These are phyloP conservation scores for Chloroceryle aenea DNA, from an alignment of 2,113 vertebrate species.

Conservation along the genomic window DNA sequence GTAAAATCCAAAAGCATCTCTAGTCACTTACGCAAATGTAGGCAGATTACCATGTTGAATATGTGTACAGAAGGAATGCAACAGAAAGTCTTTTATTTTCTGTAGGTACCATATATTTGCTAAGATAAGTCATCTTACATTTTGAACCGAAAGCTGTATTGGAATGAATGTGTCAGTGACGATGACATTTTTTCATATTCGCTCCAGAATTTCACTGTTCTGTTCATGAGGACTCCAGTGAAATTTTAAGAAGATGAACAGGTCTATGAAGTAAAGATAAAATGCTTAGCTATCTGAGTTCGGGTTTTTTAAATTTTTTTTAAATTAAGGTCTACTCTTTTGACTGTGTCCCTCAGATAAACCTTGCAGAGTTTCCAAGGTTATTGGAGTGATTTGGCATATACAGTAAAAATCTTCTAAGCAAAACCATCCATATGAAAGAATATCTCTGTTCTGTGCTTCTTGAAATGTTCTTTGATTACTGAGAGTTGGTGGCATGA, in stretches of 20 bases:
- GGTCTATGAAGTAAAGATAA: not conserved
- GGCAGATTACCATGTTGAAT: not conserved
- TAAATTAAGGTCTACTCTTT: not conserved
- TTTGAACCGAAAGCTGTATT: not conserved
- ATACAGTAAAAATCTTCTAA: slow-evolving; percentile 20
- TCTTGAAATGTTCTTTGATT: not conserved
- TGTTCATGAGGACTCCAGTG: not conserved
- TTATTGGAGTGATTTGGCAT: not conserved
- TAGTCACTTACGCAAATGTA: not conserved
- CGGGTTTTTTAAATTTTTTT: not conserved
- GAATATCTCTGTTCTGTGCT: not conserved
- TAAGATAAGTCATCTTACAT: not conserved
- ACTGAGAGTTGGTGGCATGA: not conserved
- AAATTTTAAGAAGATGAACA: not conserved
- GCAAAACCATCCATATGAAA: slow-evolving; percentile 17
- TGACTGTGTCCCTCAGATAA: not conserved
- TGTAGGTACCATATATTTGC: not conserved
- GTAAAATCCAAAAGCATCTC: not conserved
- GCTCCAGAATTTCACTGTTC: not conserved
- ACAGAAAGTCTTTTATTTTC: not conserved
- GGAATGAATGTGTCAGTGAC: not conserved
- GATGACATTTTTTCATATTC: not conserved
- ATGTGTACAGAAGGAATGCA: not conserved
- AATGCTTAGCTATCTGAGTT: not conserved
- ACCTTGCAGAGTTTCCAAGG: slow-evolving; percentile 24